phyloP scores from a whole-genome alignment of 2,113 vertebrate genomes.

The Microcebus murinus region DNA sequence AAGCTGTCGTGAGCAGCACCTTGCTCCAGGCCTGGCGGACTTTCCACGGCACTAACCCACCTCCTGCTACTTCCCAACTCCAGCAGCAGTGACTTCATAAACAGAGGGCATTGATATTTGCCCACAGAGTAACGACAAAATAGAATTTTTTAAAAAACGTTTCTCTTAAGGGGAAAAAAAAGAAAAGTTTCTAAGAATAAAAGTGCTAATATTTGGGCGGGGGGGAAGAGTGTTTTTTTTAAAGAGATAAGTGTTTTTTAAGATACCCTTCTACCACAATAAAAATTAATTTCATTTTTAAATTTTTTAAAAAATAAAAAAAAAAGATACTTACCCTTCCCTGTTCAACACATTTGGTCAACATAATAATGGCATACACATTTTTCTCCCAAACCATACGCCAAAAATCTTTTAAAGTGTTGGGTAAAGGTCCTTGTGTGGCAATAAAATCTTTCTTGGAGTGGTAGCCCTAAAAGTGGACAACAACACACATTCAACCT shows the following conservation, averaged over 20 bases:
- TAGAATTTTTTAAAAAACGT: background rate
- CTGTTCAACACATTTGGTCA: constrained; percentile 96
- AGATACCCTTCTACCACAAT: constrained; percentile 82
- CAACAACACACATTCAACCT: background rate
- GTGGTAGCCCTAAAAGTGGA: constrained; percentile 90
- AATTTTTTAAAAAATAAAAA: too few species aligned
- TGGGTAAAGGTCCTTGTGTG: constrained; percentile 95
- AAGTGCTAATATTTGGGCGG: background rate
- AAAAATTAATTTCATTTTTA: background rate
- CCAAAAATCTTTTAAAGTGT: constrained; percentile 95
- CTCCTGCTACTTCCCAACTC: background rate
- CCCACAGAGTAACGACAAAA: background rate
- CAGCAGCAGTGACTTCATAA: background rate
- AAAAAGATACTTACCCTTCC: constrained; percentile 89
- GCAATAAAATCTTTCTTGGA: constrained; percentile 95
- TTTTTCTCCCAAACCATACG: constrained; percentile 98
- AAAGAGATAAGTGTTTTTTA: background rate
- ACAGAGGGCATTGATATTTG: background rate
- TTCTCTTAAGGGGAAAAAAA: background rate
- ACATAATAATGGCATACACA: constrained; percentile 93
- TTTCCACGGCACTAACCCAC: background rate
- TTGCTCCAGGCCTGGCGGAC: background rate
- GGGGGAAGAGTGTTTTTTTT: background rate
- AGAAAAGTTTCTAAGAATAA: constrained; percentile 12
- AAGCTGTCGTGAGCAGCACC: fast-evolving